Base-by-base conservation (phyloP, 2,888 invertebrate species). In the Drosophila acutilabella region DNA sequence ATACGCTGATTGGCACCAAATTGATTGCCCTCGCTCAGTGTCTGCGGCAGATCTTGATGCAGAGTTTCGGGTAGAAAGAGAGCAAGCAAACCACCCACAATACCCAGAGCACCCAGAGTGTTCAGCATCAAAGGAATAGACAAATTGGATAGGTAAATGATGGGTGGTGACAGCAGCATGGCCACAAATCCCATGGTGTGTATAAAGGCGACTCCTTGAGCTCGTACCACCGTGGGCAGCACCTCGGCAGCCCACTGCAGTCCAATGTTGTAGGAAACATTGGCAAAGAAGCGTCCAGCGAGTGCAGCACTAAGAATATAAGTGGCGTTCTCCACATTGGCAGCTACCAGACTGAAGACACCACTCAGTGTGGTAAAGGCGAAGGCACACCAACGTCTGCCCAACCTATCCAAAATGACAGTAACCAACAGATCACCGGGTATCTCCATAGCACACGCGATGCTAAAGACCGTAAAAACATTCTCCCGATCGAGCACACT, bases 121-220 rank as follows among this genome's bases (percentile, higher is more conserved):
- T 62, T 51, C 0, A 83, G 50, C 78, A 81, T 81, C 8, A 93
- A 66, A 2, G 76, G 50, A 1, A 68, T 14, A 8, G 86, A 88
- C 0, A 77, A 2, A 96, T 95, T 6, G 96, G 92, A 95, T 91
- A 97, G 92, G 88, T 97, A 97, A 10, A 97, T 97, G 2, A 98
- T 95, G 84, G 97, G 97, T 0, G 97, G 97, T 0, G 96, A 96
- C 0, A 96, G 65, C 16, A 97, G 95, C 64, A 96, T 96, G 0
- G 97, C 96, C 0, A 96, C 96, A 79, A 97, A 97, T 18, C 97
- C 97, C 96, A 97, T 96, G 56, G 97, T 96, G 84, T 97, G 97
- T 59, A 97, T 96, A 10, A 97, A 93, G 0, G 97, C 96, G 0
- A 97, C 96, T 0, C 97, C 97, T 90, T 97, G 97, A 0, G 97